Evolutionary conservation across 2,797 vertebrate genomes (phyloP).

Genomic region (Acanthis flammea): DNA sequence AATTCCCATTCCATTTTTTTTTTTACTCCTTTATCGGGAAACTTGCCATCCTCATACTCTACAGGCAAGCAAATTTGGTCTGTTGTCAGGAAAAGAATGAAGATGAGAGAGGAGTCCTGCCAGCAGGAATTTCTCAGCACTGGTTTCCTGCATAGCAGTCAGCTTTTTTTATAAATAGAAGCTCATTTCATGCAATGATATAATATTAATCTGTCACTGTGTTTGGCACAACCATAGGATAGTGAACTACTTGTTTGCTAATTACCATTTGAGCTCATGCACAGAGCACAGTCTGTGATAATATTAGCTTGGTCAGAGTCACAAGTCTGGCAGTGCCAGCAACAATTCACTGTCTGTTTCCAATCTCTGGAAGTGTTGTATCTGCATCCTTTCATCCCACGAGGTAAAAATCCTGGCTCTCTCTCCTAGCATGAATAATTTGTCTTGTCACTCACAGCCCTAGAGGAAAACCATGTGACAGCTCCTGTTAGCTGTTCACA

Average conservation of each 20-base stretch:
- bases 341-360: constrained; percentile 3
- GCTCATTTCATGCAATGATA: not conserved
- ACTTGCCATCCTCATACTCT: not conserved
- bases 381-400: not conserved
- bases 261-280: constrained; percentile 22
- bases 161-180: constrained; percentile 40
- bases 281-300: not conserved
- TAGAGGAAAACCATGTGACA: not conserved
- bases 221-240: constrained; percentile 7
- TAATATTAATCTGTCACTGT: not conserved
- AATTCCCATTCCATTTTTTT: not conserved
- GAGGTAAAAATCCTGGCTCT: constrained; percentile 4
- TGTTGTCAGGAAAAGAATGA: constrained; percentile 18
- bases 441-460: constrained; percentile 18
- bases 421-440: not conserved
- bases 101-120: not conserved
- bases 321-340: constrained; percentile 1
- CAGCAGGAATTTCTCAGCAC: not conserved
- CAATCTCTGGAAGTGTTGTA: not conserved
- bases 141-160: constrained; percentile 7
- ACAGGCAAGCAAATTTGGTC: not conserved
- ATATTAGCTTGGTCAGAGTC: constrained; percentile 30
- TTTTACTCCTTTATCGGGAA: not conserved
- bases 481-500: not conserved
- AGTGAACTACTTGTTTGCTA: not conserved